These are phyloP conservation scores for Ceratoteleas bidentatus DNA, from an alignment of 1,140 invertebrate genomes.

Conservation along the genomic window DNA sequence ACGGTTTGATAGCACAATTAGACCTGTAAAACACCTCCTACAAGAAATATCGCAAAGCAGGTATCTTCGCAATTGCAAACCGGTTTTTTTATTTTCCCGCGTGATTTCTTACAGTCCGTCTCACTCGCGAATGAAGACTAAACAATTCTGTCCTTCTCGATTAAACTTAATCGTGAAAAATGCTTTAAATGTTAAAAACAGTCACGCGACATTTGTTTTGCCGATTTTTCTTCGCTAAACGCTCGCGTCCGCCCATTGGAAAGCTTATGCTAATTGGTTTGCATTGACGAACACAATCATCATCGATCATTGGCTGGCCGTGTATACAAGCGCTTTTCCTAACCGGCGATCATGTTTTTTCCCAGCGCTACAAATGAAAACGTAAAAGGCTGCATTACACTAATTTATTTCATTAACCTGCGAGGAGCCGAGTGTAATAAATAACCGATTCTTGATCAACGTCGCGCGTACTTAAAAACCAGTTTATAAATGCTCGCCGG, in stretches of 20 bases:
- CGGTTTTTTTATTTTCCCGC: neutral
- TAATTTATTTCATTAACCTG: constrained; percentile 51
- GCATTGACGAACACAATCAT: constrained; percentile 7
- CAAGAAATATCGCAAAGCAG: neutral
- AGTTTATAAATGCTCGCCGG: constrained; percentile 44
- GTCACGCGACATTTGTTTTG: too few relatives aligned
- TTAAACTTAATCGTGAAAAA: too few relatives aligned
- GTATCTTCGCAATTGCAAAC: neutral
- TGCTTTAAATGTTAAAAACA: neutral
- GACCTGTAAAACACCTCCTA: neutral
- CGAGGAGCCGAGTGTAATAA: constrained; percentile 29
- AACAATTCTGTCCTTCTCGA: too few relatives aligned
- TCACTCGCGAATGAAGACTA: too few relatives aligned
- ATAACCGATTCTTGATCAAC: constrained; percentile 39
- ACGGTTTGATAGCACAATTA: constrained; percentile 5
- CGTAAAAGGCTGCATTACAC: constrained; percentile 37
- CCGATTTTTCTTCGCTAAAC: neutral
- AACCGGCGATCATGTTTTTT: constrained; percentile 13
- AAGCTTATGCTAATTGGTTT: constrained; percentile 23
- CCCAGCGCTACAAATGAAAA: constrained; percentile 35
- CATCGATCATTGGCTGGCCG: constrained; percentile 21
- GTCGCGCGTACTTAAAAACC: constrained; percentile 39
- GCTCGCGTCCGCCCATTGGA: constrained; percentile 3
- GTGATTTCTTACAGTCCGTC: too few relatives aligned
- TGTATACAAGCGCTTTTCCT: constrained; percentile 16